Percentiles rank a stretch among this genome's conserved stretches.
These are phyloP conservation scores for Lagorchestes hirsutus DNA, from an alignment of 2,797 vertebrate genomes.

Conservation along the genomic window DNA sequence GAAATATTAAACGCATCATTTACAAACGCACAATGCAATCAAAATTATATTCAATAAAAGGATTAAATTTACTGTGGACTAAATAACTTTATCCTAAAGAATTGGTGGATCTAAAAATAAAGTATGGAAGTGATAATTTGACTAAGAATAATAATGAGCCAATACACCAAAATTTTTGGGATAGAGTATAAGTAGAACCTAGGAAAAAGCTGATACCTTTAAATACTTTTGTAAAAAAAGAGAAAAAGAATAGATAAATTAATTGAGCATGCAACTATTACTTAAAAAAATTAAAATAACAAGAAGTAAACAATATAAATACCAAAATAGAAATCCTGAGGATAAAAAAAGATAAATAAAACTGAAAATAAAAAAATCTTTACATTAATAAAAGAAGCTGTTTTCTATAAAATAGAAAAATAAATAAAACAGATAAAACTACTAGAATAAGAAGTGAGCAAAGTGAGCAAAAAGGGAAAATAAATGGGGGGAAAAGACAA, in stretches of 20 bases:
- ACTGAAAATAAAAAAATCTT: background rate
- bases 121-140: background rate
- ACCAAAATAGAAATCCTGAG: background rate
- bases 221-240: background rate
- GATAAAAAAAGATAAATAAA: background rate
- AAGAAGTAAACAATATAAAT: background rate
- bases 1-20: background rate
- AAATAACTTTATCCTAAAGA: background rate
- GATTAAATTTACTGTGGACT: background rate
- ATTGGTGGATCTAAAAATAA: background rate
- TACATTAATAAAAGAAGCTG: background rate
- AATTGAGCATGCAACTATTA: too few species aligned
- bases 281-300: background rate
- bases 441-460: background rate
- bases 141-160: background rate
- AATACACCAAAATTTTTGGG: background rate
- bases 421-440: background rate
- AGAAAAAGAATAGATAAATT: too few species aligned
- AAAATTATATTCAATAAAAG: background rate
- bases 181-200: background rate
- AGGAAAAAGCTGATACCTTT: background rate
- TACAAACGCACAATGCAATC: background rate
- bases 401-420: background rate
- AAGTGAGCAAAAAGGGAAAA: background rate
- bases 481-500: background rate